Evolutionary conservation across 2,888 invertebrate species (phyloP), one percentile per base, ranked within the genome.

Genomic region (Amphipyra tragopoginis): DNA sequence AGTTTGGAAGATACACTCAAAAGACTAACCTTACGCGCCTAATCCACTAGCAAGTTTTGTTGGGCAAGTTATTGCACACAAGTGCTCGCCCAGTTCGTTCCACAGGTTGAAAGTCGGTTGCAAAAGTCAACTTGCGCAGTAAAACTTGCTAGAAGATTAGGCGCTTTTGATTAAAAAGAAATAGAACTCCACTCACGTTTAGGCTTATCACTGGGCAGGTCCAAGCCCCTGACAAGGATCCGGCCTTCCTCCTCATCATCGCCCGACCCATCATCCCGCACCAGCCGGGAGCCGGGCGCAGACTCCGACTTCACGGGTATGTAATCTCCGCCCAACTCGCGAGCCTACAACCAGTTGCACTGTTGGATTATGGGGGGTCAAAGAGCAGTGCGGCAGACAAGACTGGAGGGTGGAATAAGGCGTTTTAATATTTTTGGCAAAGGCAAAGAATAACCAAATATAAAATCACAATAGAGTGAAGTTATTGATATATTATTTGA

Each of bases 171-270:
- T 5, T 5, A 29, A 3, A 29, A 5, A 29, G 29, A 29, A 29
- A 29, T 5, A 29, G 5, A 29, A 29, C 5, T 29, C 5, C 29
- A 96, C 81, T 97, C 96, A 87, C 97, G 96, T 65, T 97, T 96
- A 83, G 94, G 94, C 76, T 93, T 94, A 72, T 94, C 94, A 56
- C 90, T 93, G 39, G 94, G 94, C 83, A 94, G 69, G 10, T 93
- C 92, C 55, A 98, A 97, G 2, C 98, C 97, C 52, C 97, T 96
- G 96, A 99, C 98, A 84, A 97, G 97, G 57, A 99, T 96, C 78
- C 98, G 95, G 79, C 98, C 98, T 65, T 92, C 96, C 55, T 97
- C 97, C 71, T 97, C 97, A 65, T 98, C 98, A 78, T 97, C 97
- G 53, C 97, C 97, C 53, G 97, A 97, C 87, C 97, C 97, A 55